Percentiles rank a stretch among this genome's conserved stretches.
Evolutionary conservation across 2,888 invertebrate genomes (phyloP).

Genomic region (Aphrophora alni): DNA sequence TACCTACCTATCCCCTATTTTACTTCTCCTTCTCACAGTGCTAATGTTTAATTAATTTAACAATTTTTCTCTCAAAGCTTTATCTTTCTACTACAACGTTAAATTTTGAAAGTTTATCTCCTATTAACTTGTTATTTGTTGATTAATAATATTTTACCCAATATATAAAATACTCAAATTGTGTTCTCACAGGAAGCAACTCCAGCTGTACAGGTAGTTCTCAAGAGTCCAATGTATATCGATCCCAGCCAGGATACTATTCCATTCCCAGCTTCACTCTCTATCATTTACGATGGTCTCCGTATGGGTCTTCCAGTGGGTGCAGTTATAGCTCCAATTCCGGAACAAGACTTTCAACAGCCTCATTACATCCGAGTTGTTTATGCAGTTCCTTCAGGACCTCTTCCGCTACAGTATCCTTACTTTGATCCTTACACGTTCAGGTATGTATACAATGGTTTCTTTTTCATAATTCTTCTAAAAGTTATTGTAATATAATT

Average conservation of each 20-base stretch:
- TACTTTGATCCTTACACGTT: slow-evolving; percentile 46
- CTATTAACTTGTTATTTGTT: no score
- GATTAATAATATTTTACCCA: no score
- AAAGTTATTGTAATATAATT: neutral
- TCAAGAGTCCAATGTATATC: slow-evolving; percentile 57
- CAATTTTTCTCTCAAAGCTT: no score
- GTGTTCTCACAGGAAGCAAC: slow-evolving; percentile 55
- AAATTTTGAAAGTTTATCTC: no score
- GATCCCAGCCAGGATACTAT: slow-evolving; percentile 56
- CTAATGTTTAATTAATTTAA: no score
- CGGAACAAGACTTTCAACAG: slow-evolving; percentile 45
- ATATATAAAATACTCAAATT: no score
- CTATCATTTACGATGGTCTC: slow-evolving; percentile 56
- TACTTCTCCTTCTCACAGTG: no score
- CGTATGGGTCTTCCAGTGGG: slow-evolving; percentile 58
- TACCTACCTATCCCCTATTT: no score
- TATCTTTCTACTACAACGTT: no score
- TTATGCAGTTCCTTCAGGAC: slow-evolving; percentile 58
- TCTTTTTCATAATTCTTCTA: neutral
- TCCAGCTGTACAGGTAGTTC: slow-evolving; percentile 58
- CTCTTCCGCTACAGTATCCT: slow-evolving; percentile 50
- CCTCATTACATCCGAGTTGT: slow-evolving; percentile 57
- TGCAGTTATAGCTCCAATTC: slow-evolving; percentile 59
- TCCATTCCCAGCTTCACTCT: slow-evolving; percentile 58
- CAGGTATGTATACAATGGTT: no score